Evolutionary conservation across 2,888 invertebrate species (phyloP).

Genomic region (Lepidochrysops patricia): DNA sequence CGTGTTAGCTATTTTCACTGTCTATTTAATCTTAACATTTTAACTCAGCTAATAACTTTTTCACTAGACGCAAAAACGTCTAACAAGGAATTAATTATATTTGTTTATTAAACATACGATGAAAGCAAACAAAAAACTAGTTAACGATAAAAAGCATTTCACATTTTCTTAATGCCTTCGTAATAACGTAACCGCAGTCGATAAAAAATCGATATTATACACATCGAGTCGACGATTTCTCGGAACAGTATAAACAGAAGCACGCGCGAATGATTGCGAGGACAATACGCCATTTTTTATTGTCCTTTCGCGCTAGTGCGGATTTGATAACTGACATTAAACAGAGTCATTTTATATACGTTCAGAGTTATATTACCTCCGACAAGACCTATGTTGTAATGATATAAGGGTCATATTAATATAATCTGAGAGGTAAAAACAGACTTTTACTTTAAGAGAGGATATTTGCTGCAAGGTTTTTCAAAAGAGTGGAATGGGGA

Average conservation of each 20-base stretch:
- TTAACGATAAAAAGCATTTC: slow-evolving; percentile 19
- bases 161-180: slow-evolving; percentile 17
- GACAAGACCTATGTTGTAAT: too few species aligned
- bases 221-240: slow-evolving; percentile 31
- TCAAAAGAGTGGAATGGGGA: neutral
- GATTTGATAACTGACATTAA: slow-evolving; percentile 22
- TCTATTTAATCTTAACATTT: neutral
- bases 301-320: slow-evolving; percentile 24
- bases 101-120: slow-evolving; percentile 9
- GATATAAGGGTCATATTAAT: too few species aligned
- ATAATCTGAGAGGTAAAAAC: too few species aligned
- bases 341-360: slow-evolving; percentile 49
- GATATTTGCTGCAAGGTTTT: too few species aligned
- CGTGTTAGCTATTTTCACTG: neutral
- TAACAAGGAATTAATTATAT: slow-evolving; percentile 11
- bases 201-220: slow-evolving; percentile 26
- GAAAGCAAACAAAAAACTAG: slow-evolving; percentile 17
- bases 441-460: too few species aligned
- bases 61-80: neutral
- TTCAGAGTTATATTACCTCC: too few species aligned
- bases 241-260: slow-evolving; percentile 35
- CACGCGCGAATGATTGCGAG: slow-evolving; percentile 48
- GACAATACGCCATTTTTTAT: slow-evolving; percentile 38
- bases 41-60: neutral
- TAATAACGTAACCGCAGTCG: slow-evolving; percentile 22